Conservation (phyloP, 2,113 vertebrate species). For the Mustelus asterias region DNA sequence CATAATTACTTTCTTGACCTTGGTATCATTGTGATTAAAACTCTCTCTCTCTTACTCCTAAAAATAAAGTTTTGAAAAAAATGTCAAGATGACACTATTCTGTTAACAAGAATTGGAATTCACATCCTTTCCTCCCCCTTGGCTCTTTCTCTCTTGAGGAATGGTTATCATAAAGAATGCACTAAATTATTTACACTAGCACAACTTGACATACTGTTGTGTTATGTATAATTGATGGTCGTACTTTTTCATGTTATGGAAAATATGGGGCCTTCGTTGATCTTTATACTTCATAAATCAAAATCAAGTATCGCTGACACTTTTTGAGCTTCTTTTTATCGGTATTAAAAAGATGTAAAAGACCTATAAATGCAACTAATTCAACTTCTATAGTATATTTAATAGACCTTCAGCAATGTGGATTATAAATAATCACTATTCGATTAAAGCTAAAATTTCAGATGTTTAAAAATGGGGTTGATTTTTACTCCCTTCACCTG, state of each 20-base stretch:
- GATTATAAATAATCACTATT: not conserved
- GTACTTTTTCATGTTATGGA: not conserved
- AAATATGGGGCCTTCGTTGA: not conserved
- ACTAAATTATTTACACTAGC: slow-evolving; percentile 15
- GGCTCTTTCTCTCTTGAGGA: not conserved
- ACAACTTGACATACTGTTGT: not conserved
- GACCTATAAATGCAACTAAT: not conserved
- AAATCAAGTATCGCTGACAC: not conserved
- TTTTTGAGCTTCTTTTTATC: not conserved
- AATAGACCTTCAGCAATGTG: not conserved
- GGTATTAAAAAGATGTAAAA: not conserved
- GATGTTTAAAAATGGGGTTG: not conserved
- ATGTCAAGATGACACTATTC: not conserved
- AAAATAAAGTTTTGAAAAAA: not conserved
- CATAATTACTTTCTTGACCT: not conserved
- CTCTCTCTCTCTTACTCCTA: not conserved
- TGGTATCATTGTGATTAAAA: not conserved
- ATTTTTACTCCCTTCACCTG: not conserved
- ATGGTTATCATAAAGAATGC: not conserved
- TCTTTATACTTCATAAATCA: not conserved
- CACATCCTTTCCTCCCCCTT: not conserved
- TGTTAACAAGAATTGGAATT: not conserved
- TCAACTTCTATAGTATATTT: not conserved
- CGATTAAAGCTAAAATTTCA: not conserved
- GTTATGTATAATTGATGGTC: not conserved